Percentiles rank a stretch among this genome's conserved stretches.
These are phyloP conservation scores for Latrodectus hesperus DNA, from an alignment of 2,888 invertebrate species.

Conservation along the genomic window DNA sequence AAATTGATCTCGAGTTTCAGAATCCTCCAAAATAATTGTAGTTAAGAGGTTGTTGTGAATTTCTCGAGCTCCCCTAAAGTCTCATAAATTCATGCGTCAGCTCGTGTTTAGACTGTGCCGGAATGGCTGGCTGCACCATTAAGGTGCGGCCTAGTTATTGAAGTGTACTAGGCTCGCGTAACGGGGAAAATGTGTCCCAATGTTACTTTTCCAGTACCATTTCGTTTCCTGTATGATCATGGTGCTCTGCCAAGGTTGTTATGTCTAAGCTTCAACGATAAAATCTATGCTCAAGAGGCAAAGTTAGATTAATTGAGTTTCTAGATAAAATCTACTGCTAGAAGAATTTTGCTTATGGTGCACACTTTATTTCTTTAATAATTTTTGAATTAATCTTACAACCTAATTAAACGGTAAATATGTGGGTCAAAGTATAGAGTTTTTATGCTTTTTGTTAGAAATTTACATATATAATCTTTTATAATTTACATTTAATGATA, in stretches of 20 bases:
- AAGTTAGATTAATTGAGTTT: slow-evolving; percentile 44
- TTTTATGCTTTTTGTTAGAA: no score
- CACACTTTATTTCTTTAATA: slow-evolving; percentile 28
- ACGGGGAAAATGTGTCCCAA: slow-evolving; percentile 43
- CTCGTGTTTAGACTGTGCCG: slow-evolving; percentile 55
- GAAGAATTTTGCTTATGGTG: slow-evolving; percentile 30
- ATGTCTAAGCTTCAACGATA: slow-evolving; percentile 33
- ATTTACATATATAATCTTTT: no score
- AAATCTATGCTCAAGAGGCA: slow-evolving; percentile 17
- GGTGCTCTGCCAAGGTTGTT: slow-evolving; percentile 25
- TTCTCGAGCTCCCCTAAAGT: slow-evolving; percentile 15
- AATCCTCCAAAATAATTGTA: slow-evolving; percentile 42
- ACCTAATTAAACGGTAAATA: no score
- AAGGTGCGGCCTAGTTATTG: slow-evolving; percentile 43
- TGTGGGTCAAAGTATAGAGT: no score
- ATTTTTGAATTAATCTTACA: slow-evolving; percentile 17
- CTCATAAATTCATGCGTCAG: slow-evolving; percentile 58
- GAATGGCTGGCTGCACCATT: slow-evolving; percentile 54
- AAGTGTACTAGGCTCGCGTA: slow-evolving; percentile 48
- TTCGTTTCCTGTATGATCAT: slow-evolving; percentile 19
- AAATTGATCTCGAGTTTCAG: slow-evolving; percentile 20
- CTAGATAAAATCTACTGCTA: slow-evolving; percentile 17
- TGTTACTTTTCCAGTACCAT: slow-evolving; percentile 25
- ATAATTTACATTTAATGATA: no score
- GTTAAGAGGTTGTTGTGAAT: slow-evolving; percentile 56